These are phyloP conservation scores for Origma solitaria DNA, from an alignment of 2,113 vertebrate genomes.

Conservation along the genomic window DNA sequence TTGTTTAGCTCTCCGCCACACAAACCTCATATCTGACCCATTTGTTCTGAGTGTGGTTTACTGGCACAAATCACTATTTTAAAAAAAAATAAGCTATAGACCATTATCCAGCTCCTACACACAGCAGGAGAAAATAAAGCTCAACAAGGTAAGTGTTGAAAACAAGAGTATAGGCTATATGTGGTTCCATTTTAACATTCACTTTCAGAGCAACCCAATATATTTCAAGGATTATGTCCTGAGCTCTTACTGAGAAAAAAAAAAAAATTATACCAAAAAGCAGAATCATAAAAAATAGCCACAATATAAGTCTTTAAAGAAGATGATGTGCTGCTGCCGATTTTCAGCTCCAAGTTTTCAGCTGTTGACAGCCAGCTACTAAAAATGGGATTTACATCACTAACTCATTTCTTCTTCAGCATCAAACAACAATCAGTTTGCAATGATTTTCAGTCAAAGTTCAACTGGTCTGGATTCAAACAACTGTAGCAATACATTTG, in stretches of 20 bases:
- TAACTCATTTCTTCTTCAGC: not conserved
- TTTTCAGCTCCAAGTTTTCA: not conserved
- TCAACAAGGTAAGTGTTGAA: not conserved
- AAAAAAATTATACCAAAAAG: not conserved
- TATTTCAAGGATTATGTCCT: not conserved
- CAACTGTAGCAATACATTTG: not conserved
- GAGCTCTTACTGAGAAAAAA: not conserved
- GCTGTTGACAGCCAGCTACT: not conserved
- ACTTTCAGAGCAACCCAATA: not conserved
- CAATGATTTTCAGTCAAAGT: not conserved
- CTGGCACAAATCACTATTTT: not conserved
- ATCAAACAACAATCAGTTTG: not conserved
- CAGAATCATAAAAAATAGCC: not conserved
- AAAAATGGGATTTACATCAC: not conserved
- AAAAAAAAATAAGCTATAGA: not conserved
- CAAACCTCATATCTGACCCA: accelerated
- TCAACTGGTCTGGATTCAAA: not conserved
- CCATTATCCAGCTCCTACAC: not conserved
- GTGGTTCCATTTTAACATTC: not conserved
- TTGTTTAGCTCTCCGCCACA: not conserved
- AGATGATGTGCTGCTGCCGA: not conserved
- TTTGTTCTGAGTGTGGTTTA: not conserved
- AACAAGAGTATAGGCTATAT: not conserved
- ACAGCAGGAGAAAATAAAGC: not conserved
- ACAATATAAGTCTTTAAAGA: not conserved